phyloP scores from a whole-genome alignment of 2,797 vertebrate species.

The Podargus strigoides region DNA sequence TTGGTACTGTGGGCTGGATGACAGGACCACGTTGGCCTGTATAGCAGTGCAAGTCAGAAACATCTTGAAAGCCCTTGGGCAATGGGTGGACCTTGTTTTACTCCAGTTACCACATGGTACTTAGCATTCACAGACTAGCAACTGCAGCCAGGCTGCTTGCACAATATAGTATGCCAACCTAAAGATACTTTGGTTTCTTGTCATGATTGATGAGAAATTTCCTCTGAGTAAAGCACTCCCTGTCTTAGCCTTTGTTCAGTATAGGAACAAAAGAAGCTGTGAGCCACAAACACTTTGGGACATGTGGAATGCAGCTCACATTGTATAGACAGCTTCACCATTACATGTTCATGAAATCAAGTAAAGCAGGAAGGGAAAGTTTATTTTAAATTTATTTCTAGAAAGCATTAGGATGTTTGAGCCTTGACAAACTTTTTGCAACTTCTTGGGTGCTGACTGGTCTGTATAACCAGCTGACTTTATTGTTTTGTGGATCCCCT shows the following conservation, averaged over 20 bases:
- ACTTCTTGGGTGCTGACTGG: neutral
- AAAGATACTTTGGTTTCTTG: neutral
- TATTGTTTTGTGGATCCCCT: neutral
- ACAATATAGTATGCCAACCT: neutral
- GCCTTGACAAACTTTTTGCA: neutral
- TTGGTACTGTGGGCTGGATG: neutral
- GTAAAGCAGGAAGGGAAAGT: neutral
- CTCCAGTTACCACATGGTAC: neutral
- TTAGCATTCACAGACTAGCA: neutral
- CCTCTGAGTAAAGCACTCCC: neutral
- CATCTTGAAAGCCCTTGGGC: neutral
- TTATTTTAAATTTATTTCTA: neutral
- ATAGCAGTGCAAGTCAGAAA: neutral
- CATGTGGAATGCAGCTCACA: neutral
- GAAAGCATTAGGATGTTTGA: neutral
- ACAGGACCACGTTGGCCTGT: neutral
- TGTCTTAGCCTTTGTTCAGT: neutral
- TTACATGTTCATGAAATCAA: neutral
- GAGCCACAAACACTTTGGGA: neutral
- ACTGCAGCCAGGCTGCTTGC: neutral
- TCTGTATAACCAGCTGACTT: neutral
- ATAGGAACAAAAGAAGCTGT: neutral
- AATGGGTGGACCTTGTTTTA: neutral
- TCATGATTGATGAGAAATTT: neutral
- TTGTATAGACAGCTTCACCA: neutral